Percentiles rank a stretch among this genome's conserved stretches.
These are phyloP conservation scores for Enteromius viviparus DNA, from an alignment of 2,797 vertebrate species.

Conservation along the genomic window DNA sequence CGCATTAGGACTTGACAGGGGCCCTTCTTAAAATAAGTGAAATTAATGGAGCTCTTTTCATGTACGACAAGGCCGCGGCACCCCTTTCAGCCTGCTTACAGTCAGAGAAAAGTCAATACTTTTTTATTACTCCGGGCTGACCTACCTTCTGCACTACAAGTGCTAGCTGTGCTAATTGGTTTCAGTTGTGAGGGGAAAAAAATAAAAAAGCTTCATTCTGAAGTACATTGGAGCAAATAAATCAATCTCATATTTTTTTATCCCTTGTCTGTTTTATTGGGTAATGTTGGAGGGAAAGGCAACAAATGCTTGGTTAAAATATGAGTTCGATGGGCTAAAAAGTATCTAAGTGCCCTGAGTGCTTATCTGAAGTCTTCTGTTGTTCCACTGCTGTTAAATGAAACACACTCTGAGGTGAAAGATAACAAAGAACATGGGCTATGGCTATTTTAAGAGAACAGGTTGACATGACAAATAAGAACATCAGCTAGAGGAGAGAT, in stretches of 20 bases:
- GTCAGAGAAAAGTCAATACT: slow-evolving; percentile 94
- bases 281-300: slow-evolving; percentile 75
- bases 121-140: slow-evolving; percentile 92
- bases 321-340: slow-evolving; percentile 42
- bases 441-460: slow-evolving; percentile 31
- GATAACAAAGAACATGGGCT: slow-evolving; percentile 54
- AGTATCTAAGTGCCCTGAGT: slow-evolving; percentile 44
- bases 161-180: slow-evolving; percentile 88
- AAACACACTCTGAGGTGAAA: slow-evolving; percentile 43
- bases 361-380: slow-evolving; percentile 45
- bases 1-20: slow-evolving; percentile 88
- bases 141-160: slow-evolving; percentile 91
- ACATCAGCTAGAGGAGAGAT: slow-evolving; percentile 32
- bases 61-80: slow-evolving; percentile 88
- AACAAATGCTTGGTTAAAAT: slow-evolving; percentile 57
- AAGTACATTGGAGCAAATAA: slow-evolving; percentile 87
- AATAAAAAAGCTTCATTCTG: slow-evolving; percentile 82
- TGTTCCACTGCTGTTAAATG: slow-evolving; percentile 41
- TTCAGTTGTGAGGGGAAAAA: slow-evolving; percentile 84
- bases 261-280: slow-evolving; percentile 78
- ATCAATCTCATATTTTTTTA: slow-evolving; percentile 82
- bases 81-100: slow-evolving; percentile 89
- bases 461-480: slow-evolving; percentile 38
- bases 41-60: slow-evolving; percentile 92
- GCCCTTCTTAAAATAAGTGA: slow-evolving; percentile 90